Base-by-base conservation (phyloP, 2,113 vertebrate genomes). In the Australoheros scitulus region DNA sequence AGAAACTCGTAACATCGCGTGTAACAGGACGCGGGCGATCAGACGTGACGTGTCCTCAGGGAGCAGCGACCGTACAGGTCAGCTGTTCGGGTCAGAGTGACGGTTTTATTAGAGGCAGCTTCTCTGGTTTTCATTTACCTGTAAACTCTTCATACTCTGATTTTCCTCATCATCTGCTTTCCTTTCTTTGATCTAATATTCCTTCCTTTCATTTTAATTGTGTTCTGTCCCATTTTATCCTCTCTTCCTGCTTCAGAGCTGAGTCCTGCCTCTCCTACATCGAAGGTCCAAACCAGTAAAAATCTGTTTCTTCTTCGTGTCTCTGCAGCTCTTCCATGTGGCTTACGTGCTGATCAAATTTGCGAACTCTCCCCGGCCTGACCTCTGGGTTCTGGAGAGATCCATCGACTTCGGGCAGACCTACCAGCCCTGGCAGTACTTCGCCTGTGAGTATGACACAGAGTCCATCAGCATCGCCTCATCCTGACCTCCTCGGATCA, bases 271-370 rank as follows among this genome's bases (percentile, higher is more conserved):
- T 47, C 29, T 72, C 2, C 9, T 20, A 6, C 65, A 32, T 20
- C 6, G 5, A 70, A 3, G 24, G 10, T 72, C 47, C 47, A 32
- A 52, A 72, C 26, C 6, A 52, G 6, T 34, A 3, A 1, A 14
- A 10, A 7, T 18, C 2, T 4, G 18, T 59, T 65, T 85, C 29
- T 24, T 70, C 47, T 82, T 43, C 82, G 11, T 82, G 38, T 94
- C 80, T 93, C 88, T 76, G 2, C 96, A 99, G 98, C 96, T 99
- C 32, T 99, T 98, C 95, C 98, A 99, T 0, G 98, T 99, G 34
- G 98, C 98, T 0, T 99, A 99, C 0, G 98, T 99, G 29, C 94
- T 99, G 79, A 97, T 99, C 91, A 99, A 99, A 94, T 99, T 99
- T 7, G 98, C 98, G 72, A 99, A 99, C 92, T 97, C 98, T 6